Evolutionary conservation across 2,113 vertebrate genomes (phyloP).

Genomic region (Vimba vimba): DNA sequence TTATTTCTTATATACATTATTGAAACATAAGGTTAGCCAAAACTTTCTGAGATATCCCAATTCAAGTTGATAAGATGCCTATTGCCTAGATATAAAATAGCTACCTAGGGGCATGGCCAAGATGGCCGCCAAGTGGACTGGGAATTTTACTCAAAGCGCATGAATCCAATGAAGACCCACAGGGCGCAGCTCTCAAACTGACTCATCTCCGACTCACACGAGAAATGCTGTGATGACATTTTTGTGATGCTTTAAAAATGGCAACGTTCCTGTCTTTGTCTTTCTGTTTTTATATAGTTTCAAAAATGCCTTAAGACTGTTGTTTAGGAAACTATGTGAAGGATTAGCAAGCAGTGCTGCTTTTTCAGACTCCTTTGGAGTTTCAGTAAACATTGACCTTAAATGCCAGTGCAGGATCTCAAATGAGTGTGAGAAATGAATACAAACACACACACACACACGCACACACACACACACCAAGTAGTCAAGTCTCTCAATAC

Average conservation of each 20-base stretch:
- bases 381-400: conserved; percentile 4
- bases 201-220: not conserved
- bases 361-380: not conserved
- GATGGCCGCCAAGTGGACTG: not conserved
- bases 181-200: not conserved
- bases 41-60: not conserved
- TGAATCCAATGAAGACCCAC: not conserved
- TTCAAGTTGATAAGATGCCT: not conserved
- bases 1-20: not conserved
- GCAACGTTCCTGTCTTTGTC: not conserved
- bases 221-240: not conserved
- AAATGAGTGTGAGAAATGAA: not conserved
- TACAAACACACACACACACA: not conserved
- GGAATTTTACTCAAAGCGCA: not conserved
- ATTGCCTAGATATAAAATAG: not conserved
- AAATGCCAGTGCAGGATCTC: not conserved
- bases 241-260: conserved; percentile 27
- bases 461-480: conserved; percentile 1
- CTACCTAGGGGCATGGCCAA: not conserved
- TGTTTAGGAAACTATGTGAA: not conserved
- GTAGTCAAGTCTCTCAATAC: conserved; percentile 24
- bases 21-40: not conserved
- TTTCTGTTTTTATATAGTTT: not conserved
- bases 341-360: not conserved
- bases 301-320: not conserved